Base-by-base conservation (phyloP, 1,140 invertebrate species). In the Drosophila watanabei region DNA sequence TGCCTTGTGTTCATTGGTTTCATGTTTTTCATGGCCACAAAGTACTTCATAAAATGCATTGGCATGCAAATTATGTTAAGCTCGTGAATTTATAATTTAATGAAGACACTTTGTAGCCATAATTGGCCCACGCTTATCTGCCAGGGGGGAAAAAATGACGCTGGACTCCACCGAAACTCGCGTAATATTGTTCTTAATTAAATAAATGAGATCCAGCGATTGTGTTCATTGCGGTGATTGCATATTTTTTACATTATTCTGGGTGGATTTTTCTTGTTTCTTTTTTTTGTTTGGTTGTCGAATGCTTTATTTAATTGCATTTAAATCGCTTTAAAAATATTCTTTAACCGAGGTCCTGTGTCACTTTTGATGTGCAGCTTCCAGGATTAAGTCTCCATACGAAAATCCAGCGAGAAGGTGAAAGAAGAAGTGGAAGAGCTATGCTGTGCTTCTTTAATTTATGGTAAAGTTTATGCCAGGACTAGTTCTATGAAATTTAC, bases 71-170 rank as follows among this genome's bases (percentile, higher is more conserved):
- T 89, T 75, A 85, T 89, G 85, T 89, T 89, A 90, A 89, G 85
- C 86, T 90, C 82, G 64, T 89, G 85, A 89, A 89, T 89, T 85
- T 89, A 89, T 89, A 89, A 89, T 89, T 90, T 89, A 89, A 89
- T 89, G 85, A 89, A 89, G 85, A 89, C 86, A 89, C 85, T 89
- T 89, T 89, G 86, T 89, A 65, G 86, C 85, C 85, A 89, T 89
- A 89, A 89, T 89, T 89, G 85, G 86, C 72, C 78, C 59, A 51
- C 59, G 54, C 60, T 64, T 37, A 75, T 64, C 64, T 37, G 32
- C 13, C 39, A 33, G 33, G n/a, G 13, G 35, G 18, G 18, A 16
- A n/a, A 30, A 46, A 48, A 51, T 13, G 13, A 14, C 16, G 18
- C 18, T 8, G 18, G 28, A 37, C 45, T 62, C 64, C 45, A 18